These are phyloP conservation scores for Drosophila lacertosa DNA, from an alignment of 1,140 invertebrate genomes.

Conservation along the genomic window DNA sequence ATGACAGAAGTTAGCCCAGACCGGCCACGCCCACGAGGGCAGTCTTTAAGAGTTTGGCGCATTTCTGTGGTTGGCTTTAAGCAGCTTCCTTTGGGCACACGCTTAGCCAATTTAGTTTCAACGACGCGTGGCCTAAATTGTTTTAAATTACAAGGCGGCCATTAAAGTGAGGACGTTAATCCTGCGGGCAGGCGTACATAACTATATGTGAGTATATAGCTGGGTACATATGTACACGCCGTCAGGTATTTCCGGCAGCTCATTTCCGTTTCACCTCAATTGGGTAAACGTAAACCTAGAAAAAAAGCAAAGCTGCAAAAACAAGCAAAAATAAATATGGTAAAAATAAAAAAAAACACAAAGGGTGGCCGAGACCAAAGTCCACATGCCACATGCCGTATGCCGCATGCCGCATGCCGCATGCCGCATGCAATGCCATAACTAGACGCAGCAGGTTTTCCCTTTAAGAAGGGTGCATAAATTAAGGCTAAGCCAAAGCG, in stretches of 20 bases:
- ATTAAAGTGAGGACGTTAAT: constrained; percentile 63
- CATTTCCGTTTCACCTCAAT: constrained; percentile 83
- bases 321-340: constrained; percentile 66
- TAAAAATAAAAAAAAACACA: constrained; percentile 43
- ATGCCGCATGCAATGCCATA: constrained; percentile 60
- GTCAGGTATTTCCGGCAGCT: constrained; percentile 81
- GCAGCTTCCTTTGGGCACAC: constrained; percentile 34
- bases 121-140: constrained; percentile 75
- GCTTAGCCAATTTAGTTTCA: constrained; percentile 42
- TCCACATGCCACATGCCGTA: too few relatives aligned
- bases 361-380: constrained; percentile 36
- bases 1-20: constrained; percentile 43
- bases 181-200: constrained; percentile 36
- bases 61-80: constrained; percentile 6
- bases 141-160: constrained; percentile 75
- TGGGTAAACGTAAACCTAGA: constrained; percentile 60
- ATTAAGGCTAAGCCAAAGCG: constrained; percentile 62
- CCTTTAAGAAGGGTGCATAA: constrained; percentile 75
- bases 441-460: constrained; percentile 62
- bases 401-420: too few relatives aligned
- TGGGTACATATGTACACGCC: constrained; percentile 50
- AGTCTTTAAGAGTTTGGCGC: constrained; percentile 24
- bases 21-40: constrained; percentile 12
- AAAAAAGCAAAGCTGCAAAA: constrained; percentile 42
- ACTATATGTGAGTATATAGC: constrained; percentile 29